Evolutionary conservation across 1,140 invertebrate genomes (phyloP).

Genomic region (Megalopta genalis): DNA sequence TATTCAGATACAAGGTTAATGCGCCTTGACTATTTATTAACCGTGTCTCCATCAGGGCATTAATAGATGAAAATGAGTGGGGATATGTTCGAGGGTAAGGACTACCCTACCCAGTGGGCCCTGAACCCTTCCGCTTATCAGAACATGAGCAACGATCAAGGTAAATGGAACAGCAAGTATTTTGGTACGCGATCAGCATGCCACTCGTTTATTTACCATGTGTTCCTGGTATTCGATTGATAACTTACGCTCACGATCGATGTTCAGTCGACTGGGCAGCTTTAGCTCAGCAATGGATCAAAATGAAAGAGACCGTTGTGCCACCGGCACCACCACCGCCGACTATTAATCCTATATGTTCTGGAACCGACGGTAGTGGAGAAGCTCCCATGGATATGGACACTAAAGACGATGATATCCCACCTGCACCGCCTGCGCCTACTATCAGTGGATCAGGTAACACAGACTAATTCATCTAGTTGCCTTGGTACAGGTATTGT

Average conservation of each 20-base stretch:
- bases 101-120: constrained; percentile 87
- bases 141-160: constrained; percentile 81
- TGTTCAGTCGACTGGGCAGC: constrained; percentile 94
- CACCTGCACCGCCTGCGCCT: constrained; percentile 77
- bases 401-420: constrained; percentile 82
- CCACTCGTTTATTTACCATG: neutral
- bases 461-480: neutral
- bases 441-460: constrained; percentile 77
- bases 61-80: constrained; percentile 71
- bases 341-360: constrained; percentile 69
- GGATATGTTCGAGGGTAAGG: constrained; percentile 78
- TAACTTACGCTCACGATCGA: constrained; percentile 4
- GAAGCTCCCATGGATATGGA: constrained; percentile 93
- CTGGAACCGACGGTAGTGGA: constrained; percentile 82
- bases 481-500: neutral
- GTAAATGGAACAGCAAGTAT: constrained; percentile 61
- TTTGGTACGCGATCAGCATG: constrained; percentile 5
- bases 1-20: constrained; percentile 41
- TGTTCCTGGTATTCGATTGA: constrained; percentile 29
- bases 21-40: constrained; percentile 9
- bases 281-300: constrained; percentile 98
- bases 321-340: constrained; percentile 81
- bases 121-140: constrained; percentile 86
- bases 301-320: constrained; percentile 91
- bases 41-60: constrained; percentile 6